A percentile compares a stretch with the other conserved stretches of the same genome.
phyloP scores from a whole-genome alignment of 2,888 invertebrate genomes.

The Scaptomyza reducta region DNA sequence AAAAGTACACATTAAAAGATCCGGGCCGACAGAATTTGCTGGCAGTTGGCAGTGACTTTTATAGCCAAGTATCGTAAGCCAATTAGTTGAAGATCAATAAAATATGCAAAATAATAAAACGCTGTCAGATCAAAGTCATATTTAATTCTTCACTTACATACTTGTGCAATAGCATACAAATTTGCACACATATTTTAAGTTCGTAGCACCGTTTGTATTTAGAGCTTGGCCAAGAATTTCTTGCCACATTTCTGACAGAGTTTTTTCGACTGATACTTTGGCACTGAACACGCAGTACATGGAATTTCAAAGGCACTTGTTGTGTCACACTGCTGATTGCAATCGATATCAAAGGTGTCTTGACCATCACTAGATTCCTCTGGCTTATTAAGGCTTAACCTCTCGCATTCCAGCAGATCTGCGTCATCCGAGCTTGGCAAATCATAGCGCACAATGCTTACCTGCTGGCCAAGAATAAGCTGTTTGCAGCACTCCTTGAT shows the following conservation, averaged over 20 bases:
- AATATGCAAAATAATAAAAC: not conserved
- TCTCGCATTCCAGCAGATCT: not conserved
- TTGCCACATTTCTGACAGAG: constrained; percentile 54
- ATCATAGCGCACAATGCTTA: constrained; percentile 59
- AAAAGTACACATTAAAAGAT: constrained; percentile 42
- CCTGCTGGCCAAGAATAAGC: constrained; percentile 59
- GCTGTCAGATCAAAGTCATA: constrained; percentile 48
- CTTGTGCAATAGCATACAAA: not conserved
- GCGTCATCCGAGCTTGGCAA: constrained; percentile 66
- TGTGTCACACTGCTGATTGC: not conserved
- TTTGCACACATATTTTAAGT: not conserved
- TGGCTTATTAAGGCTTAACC: not conserved
- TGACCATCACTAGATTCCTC: not conserved
- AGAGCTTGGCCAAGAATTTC: constrained; percentile 84
- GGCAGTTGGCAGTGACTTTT: constrained; percentile 21
- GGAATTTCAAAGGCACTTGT: not conserved
- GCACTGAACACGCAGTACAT: constrained; percentile 4
- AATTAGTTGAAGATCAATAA: constrained; percentile 28
- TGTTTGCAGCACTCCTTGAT: constrained; percentile 69
- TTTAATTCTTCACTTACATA: constrained; percentile 3
- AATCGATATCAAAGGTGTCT: not conserved
- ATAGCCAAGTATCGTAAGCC: constrained; percentile 48
- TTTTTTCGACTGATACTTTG: constrained; percentile 21
- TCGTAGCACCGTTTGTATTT: constrained; percentile 13
- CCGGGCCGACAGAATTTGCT: constrained; percentile 6